phyloP scores from a whole-genome alignment of 2,797 vertebrate species.

The Lycodopsis pacificus region DNA sequence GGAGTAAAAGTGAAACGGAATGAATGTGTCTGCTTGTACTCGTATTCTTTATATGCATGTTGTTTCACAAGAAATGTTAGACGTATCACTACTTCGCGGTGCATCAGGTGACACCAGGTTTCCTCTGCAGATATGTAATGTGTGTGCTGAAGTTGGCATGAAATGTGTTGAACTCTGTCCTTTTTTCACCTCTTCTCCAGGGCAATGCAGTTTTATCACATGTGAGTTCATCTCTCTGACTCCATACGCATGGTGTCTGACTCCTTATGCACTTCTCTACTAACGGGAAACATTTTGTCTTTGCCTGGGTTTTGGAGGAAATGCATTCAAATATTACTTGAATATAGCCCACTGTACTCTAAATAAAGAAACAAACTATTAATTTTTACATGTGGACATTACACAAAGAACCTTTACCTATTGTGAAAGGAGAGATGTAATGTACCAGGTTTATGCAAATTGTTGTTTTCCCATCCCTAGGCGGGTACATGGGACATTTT shows the following conservation, averaged over 20 bases:
- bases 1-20: constrained; percentile 20
- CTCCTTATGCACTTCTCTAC: constrained; percentile 18
- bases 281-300: constrained; percentile 36
- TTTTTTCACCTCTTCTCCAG: constrained; percentile 67
- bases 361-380: background rate
- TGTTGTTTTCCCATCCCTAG: background rate
- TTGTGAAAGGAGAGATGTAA: background rate
- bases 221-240: constrained; percentile 79
- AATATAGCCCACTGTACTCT: background rate
- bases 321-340: background rate
- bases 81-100: constrained; percentile 13
- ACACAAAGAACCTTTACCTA: background rate
- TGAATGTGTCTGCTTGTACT: background rate
- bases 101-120: constrained; percentile 15
- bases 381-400: background rate
- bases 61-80: constrained; percentile 17
- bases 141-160: constrained; percentile 18
- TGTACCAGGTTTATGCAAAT: background rate
- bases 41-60: background rate
- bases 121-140: constrained; percentile 24
- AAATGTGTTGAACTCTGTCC: constrained; percentile 48
- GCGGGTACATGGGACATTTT: background rate
- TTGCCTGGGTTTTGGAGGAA: constrained; percentile 25
- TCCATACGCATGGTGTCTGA: constrained; percentile 30
- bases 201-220: constrained; percentile 82